Percentiles rank a stretch among this genome's conserved stretches.
phyloP scores from a whole-genome alignment of 2,888 invertebrate species.

The Eristalinus aeneus region DNA sequence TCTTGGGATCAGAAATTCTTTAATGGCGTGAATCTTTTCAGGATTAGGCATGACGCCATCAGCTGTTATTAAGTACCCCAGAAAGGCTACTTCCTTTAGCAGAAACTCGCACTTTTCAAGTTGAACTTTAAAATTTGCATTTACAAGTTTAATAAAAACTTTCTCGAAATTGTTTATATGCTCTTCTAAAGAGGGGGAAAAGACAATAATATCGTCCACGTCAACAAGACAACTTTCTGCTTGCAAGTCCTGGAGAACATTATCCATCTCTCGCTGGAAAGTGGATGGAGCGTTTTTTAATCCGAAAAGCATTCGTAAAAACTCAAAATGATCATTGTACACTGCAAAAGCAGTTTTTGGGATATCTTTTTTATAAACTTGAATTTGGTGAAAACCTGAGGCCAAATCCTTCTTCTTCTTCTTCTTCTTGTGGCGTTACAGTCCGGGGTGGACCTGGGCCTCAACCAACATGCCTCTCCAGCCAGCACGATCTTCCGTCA shows the following conservation, averaged over 20 bases:
- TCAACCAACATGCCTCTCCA: too few species aligned
- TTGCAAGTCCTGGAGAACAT: neutral
- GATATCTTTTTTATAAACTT: conserved; percentile 13
- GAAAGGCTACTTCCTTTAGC: conserved; percentile 72
- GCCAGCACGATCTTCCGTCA: too few species aligned
- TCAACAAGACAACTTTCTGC: neutral
- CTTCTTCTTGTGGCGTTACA: too few species aligned
- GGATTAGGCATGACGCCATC: conserved; percentile 73
- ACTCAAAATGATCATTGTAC: conserved; percentile 6
- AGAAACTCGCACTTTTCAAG: conserved; percentile 72
- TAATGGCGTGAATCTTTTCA: conserved; percentile 70
- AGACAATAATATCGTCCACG: neutral
- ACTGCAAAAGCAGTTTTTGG: conserved; percentile 14
- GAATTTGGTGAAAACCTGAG: conserved; percentile 36
- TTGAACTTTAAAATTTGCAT: conserved; percentile 73
- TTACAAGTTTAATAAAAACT: conserved; percentile 22
- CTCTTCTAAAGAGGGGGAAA: conserved; percentile 12
- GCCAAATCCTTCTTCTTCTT: too few species aligned
- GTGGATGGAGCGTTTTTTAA: neutral
- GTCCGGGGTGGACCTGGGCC: too few species aligned
- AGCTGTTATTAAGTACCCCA: conserved; percentile 73
- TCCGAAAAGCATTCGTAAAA: conserved; percentile 24
- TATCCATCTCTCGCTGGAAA: neutral
- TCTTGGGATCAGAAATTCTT: too few species aligned
- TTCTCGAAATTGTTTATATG: neutral